These are phyloP conservation scores for Eulemur albifrons DNA, from an alignment of 2,797 vertebrate species.

Conservation along the genomic window DNA sequence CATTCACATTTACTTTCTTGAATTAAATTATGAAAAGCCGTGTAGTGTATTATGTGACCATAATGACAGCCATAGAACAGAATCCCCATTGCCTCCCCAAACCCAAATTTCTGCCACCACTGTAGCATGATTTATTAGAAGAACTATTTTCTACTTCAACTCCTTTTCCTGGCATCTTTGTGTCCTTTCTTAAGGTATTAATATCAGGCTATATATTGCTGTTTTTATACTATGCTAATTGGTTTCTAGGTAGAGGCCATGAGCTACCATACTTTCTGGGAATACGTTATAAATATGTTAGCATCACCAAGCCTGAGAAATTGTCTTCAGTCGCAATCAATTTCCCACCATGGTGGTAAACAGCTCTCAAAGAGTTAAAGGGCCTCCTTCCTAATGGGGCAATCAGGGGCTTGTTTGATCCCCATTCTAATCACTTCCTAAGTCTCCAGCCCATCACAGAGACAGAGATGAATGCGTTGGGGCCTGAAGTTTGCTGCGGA, in stretches of 20 bases:
- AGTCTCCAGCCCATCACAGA: conserved; percentile 56
- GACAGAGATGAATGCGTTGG: conserved; percentile 51
- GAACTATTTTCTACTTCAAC: background rate
- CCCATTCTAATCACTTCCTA: conserved; percentile 75
- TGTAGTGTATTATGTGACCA: background rate
- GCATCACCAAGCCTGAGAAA: conserved; percentile 29
- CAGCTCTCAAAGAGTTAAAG: conserved; percentile 68
- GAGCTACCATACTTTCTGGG: background rate
- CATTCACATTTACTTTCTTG: background rate
- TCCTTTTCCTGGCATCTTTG: background rate
- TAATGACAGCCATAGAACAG: background rate
- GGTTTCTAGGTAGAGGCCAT: background rate
- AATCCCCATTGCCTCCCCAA: background rate
- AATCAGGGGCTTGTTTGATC: conserved; percentile 67
- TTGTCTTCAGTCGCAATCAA: conserved; percentile 18
- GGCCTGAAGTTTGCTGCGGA: conserved; percentile 61
- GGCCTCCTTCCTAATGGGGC: conserved; percentile 49
- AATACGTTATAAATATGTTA: background rate
- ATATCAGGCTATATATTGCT: background rate
- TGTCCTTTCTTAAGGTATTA: background rate
- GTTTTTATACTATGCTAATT: background rate
- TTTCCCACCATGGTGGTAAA: conserved; percentile 45
- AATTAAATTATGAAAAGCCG: background rate
- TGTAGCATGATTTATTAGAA: background rate
- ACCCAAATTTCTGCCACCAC: background rate